phyloP scores from a whole-genome alignment of 2,797 vertebrate species.

The Loris lydekkerianus region DNA sequence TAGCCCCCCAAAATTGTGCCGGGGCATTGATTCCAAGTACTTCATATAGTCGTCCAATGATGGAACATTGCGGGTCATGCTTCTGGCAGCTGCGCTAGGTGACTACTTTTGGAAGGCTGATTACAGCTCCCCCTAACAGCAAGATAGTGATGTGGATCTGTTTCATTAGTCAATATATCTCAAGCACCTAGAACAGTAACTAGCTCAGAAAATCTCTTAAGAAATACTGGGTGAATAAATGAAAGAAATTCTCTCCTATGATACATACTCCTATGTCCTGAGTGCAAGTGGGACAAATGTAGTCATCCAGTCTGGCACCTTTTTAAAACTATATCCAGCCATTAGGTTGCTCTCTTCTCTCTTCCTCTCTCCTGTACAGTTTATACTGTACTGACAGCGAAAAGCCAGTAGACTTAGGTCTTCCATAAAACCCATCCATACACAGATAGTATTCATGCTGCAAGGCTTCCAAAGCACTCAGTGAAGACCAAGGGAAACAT shows the following conservation, averaged over 20 bases:
- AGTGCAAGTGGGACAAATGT: constrained; percentile 3
- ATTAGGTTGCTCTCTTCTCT: background rate
- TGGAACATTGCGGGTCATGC: background rate
- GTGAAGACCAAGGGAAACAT: background rate
- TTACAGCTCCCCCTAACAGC: background rate
- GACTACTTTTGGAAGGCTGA: background rate
- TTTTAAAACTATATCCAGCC: background rate
- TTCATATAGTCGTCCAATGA: background rate
- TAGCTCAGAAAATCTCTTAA: background rate
- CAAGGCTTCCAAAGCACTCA: background rate
- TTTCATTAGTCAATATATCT: background rate
- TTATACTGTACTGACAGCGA: background rate
- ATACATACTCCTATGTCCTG: background rate
- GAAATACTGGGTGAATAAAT: background rate
- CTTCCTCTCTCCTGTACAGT: background rate
- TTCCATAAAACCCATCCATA: constrained; percentile 22
- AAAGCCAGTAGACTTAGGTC: background rate
- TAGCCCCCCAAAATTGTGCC: background rate
- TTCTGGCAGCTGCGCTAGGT: background rate
- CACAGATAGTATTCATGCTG: background rate
- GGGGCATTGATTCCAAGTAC: background rate
- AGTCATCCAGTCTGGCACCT: background rate
- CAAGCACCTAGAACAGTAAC: background rate
- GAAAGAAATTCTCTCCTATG: background rate
- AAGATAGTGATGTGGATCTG: background rate